Evolutionary conservation across 1,140 invertebrate genomes (phyloP).

Genomic region (Stegodyphus dumicola): DNA sequence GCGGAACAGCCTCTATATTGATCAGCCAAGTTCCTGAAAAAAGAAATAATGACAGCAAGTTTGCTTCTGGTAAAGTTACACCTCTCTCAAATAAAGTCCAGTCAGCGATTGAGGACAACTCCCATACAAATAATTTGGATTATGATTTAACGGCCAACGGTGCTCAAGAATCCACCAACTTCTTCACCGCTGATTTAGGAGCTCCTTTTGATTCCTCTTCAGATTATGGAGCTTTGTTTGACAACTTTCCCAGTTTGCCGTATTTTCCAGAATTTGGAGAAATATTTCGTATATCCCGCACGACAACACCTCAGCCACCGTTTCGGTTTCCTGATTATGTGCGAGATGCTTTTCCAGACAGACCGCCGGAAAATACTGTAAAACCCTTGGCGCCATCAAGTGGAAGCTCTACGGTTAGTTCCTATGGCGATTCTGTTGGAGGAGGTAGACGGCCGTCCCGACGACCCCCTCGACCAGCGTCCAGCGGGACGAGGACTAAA

Average conservation of each 20-base stretch:
- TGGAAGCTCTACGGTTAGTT: background rate
- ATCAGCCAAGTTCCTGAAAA: too few species aligned
- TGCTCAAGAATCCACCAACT: background rate
- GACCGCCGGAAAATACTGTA: background rate
- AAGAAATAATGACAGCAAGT: too few species aligned
- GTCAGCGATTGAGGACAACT: too few species aligned
- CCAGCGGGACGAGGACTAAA: slow-evolving; percentile 43
- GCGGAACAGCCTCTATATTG: too few species aligned
- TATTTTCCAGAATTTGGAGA: slow-evolving; percentile 56
- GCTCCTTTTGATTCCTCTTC: background rate
- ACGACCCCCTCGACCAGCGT: slow-evolving; percentile 38
- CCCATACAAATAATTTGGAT: background rate
- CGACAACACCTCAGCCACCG: slow-evolving; percentile 40
- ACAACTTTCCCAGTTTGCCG: slow-evolving; percentile 29
- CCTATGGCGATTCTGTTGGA: slow-evolving; percentile 1
- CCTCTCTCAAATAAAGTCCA: too few species aligned
- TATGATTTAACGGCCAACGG: background rate
- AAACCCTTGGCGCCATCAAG: slow-evolving; percentile 1
- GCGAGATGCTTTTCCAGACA: slow-evolving; percentile 32
- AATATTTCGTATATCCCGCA: slow-evolving; percentile 51
- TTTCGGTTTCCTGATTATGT: slow-evolving; percentile 45
- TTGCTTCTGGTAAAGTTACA: too few species aligned
- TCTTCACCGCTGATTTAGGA: background rate
- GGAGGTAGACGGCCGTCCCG: slow-evolving; percentile 12
- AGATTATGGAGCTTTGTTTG: slow-evolving; percentile 33